Evolutionary conservation across 2,797 vertebrate species (phyloP), one percentile per base, ranked within the genome.

Genomic region (Nyctibius grandis): DNA sequence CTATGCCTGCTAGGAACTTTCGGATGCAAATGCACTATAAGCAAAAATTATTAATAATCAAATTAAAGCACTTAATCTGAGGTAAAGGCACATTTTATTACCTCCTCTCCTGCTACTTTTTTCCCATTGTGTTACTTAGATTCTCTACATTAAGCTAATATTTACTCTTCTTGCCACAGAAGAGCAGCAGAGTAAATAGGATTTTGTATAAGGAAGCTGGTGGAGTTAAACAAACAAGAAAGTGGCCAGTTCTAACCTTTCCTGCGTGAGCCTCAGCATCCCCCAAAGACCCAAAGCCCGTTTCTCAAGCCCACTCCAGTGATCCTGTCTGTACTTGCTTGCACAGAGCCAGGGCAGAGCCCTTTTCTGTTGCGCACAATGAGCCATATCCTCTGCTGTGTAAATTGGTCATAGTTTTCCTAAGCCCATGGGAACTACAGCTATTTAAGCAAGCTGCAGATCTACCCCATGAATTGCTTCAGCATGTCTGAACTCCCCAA

Each of bases 101-200:
- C 85, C 56, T 72, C 18, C 50, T 87, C 12, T 77, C 29, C 40
- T 65, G 28, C 34, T 67, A 28, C 17, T 50, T 38, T 77, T 69
- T 50, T 53, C 4, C 69, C 34, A 15, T 56, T 80, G 57, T 89
- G 82, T 96, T 92, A 88, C 95, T 91, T 93, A 78, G 79, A 91
- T 95, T 93, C 69, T 94, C 91, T 93, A 83, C 91, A 96, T 97
- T 93, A 93, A 96, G 94, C 88, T 95, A 97, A 96, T 95, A 94
- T 97, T 97, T 96, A 91, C 85, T 94, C 87, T 97, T 72, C 87
- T 89, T 75, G 87, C 95, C 95, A 75, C 86, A 76, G 93, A 96
- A 97, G 93, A 96, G 92, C 82, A 47, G 93, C 89, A 91, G 76
- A 96, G 87, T 96, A 96, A 97, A 97, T 96, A 96, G 84, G 75